A percentile compares a stretch with the other conserved stretches of the same genome.
Conservation (phyloP, 2,797 vertebrate genomes). For the Sebastes jordani region DNA sequence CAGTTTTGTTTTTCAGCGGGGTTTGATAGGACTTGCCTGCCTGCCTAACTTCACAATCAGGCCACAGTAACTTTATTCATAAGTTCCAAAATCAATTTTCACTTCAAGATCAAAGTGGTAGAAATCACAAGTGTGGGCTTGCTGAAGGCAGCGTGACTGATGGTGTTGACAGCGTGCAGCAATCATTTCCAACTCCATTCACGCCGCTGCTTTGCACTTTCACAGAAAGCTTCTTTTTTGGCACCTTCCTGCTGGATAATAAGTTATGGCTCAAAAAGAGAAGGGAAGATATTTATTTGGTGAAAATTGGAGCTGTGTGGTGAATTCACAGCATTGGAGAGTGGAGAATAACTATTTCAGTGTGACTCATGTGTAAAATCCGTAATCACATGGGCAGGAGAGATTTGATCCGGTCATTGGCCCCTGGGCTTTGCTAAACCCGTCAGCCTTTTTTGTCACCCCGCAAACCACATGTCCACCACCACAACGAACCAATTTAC, state of each 20-base stretch:
- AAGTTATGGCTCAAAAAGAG: slow-evolving; percentile 4
- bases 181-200: slow-evolving; percentile 19
- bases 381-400: not conserved
- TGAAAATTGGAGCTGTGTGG: not conserved
- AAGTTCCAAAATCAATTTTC: slow-evolving; percentile 16
- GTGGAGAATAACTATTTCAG: not conserved
- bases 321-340: not conserved
- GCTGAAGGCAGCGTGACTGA: slow-evolving; percentile 8
- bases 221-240: slow-evolving; percentile 6
- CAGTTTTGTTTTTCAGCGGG: not conserved
- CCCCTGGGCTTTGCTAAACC: not conserved
- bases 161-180: slow-evolving; percentile 8
- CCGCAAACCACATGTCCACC: not conserved
- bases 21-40: not conserved
- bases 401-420: not conserved
- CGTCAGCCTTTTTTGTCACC: not conserved
- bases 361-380: not conserved
- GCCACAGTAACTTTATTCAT: not conserved
- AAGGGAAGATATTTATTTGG: not conserved
- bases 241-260: slow-evolving; percentile 11
- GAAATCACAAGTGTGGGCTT: not conserved
- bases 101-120: slow-evolving; percentile 4
- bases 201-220: slow-evolving; percentile 3
- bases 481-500: not conserved
- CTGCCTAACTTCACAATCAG: not conserved